Percentiles rank a stretch among this genome's conserved stretches.
Conservation (phyloP, 2,888 invertebrate genomes). For the Sphaerophoria taeniata region DNA sequence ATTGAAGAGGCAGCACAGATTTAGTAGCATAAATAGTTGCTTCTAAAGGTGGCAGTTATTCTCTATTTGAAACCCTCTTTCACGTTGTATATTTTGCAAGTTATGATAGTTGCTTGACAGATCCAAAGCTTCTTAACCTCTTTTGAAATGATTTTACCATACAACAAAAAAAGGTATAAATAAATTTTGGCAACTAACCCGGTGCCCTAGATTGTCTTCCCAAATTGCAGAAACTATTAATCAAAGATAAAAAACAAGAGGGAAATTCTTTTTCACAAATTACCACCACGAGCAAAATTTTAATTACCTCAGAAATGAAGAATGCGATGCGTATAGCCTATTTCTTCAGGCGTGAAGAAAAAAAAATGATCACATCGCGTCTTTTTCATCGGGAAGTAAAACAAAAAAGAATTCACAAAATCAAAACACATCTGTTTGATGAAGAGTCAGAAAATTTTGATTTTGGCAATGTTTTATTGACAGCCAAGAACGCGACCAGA, state of each 20-base stretch:
- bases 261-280: constrained; percentile 9
- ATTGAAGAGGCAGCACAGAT: no score
- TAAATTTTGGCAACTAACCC: neutral
- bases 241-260: constrained; percentile 14
- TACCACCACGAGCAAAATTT: neutral
- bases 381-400: constrained; percentile 16
- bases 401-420: neutral
- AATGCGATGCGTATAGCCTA: constrained; percentile 42
- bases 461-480: neutral
- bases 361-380: constrained; percentile 42
- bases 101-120: neutral
- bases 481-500: neutral
- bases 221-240: constrained; percentile 1
- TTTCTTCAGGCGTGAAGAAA: constrained; percentile 55
- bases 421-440: constrained; percentile 9
- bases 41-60: no score
- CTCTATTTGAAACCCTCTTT: no score
- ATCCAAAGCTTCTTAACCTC: neutral
- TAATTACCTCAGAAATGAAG: constrained; percentile 10
- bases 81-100: no score
- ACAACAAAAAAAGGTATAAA: neutral
- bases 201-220: neutral
- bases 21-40: no score
- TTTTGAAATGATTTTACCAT: neutral
- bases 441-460: constrained; percentile 3